Conservation (phyloP, 1,140 invertebrate genomes). For the Pomacea maculata region DNA sequence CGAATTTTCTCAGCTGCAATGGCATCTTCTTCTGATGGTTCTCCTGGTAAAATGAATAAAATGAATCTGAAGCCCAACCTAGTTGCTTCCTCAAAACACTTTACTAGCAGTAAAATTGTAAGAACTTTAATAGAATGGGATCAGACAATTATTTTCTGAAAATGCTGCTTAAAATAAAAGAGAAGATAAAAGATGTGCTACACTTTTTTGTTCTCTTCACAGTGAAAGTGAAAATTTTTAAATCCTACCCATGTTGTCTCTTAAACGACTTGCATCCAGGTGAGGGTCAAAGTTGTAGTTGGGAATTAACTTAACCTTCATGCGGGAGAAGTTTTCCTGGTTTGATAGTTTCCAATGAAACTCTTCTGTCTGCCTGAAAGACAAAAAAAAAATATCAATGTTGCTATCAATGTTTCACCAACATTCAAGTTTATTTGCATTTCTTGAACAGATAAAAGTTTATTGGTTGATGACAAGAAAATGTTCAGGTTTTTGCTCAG, state of each 20-base stretch:
- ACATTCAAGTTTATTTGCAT: too few relatives aligned
- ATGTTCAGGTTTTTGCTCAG: too few relatives aligned
- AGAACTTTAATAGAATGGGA: too few relatives aligned
- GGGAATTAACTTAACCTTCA: constrained; percentile 73
- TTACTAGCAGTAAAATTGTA: too few relatives aligned
- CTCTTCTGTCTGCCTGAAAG: constrained; percentile 24
- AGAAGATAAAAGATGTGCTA: background rate
- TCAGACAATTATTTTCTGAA: too few relatives aligned
- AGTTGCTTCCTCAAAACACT: too few relatives aligned
- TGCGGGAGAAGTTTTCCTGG: constrained; percentile 74
- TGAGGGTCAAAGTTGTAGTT: constrained; percentile 71
- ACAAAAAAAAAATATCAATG: background rate
- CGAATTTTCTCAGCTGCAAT: constrained; percentile 21
- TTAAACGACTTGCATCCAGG: constrained; percentile 71
- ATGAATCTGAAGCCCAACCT: too few relatives aligned
- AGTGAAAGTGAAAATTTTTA: background rate
- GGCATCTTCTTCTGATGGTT: constrained; percentile 7
- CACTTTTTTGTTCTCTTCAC: too few relatives aligned
- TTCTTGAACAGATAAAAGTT: too few relatives aligned
- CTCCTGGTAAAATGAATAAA: constrained; percentile 6
- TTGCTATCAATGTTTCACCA: too few relatives aligned
- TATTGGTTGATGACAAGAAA: too few relatives aligned
- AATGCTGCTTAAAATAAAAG: too few relatives aligned
- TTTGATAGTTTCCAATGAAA: constrained; percentile 71
- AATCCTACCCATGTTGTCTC: constrained; percentile 71